Conservation (phyloP, 1,140 invertebrate species). For the Cephus cinctus region DNA sequence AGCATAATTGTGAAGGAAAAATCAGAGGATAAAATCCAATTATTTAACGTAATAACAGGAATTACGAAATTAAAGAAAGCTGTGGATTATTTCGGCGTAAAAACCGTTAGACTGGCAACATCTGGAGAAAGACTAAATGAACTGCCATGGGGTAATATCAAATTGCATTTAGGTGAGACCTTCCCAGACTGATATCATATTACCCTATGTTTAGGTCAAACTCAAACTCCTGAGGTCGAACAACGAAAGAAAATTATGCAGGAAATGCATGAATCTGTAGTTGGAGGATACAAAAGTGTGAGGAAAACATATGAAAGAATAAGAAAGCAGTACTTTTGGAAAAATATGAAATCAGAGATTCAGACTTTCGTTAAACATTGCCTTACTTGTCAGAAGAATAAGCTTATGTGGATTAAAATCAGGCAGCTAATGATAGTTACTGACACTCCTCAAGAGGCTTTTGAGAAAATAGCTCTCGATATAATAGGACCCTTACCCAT, state of each 20-base stretch:
- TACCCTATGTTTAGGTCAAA: slow-evolving; percentile 20
- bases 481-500: slow-evolving; percentile 37
- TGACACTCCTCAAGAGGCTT: slow-evolving; percentile 31
- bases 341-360: slow-evolving; percentile 39
- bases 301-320: slow-evolving; percentile 38
- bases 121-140: neutral
- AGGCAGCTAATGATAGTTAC: slow-evolving; percentile 44
- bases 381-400: slow-evolving; percentile 38
- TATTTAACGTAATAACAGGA: neutral
- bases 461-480: slow-evolving; percentile 40
- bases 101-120: neutral
- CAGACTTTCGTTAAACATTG: slow-evolving; percentile 36
- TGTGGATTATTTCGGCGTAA: slow-evolving; percentile 7
- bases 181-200: neutral
- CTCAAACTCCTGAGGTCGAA: slow-evolving; percentile 20
- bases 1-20: too few species aligned
- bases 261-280: slow-evolving; percentile 35
- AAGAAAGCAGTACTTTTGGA: slow-evolving; percentile 40
- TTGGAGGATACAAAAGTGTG: slow-evolving; percentile 38
- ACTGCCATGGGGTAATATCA: slow-evolving; percentile 4
- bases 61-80: slow-evolving; percentile 5
- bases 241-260: slow-evolving; percentile 39
- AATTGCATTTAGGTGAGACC: neutral
- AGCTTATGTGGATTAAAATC: slow-evolving; percentile 32
- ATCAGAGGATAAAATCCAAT: neutral